These are phyloP conservation scores for Bettongia penicillata DNA, from an alignment of 2,113 vertebrate species.

Conservation along the genomic window DNA sequence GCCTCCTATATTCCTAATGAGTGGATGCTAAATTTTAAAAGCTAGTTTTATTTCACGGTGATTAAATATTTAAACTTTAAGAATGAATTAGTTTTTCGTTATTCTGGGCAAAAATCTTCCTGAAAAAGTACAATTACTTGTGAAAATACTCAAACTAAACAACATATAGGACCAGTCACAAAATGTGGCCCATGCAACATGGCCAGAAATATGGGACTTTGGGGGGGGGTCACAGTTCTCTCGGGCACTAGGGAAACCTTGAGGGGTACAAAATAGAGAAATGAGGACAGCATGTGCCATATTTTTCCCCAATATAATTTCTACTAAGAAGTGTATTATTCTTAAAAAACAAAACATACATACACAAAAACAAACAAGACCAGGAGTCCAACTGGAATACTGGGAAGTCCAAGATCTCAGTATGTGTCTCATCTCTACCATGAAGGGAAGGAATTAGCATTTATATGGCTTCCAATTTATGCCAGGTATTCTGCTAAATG, in stretches of 20 bases:
- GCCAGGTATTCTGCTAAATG: background rate
- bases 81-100: background rate
- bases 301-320: background rate
- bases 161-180: background rate
- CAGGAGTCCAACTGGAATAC: background rate
- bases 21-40: background rate
- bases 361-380: background rate
- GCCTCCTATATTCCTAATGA: background rate
- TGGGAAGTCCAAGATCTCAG: background rate
- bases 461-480: background rate
- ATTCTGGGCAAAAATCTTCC: background rate
- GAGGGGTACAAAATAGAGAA: background rate
- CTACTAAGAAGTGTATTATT: background rate
- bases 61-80: conserved; percentile 2
- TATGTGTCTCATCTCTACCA: background rate
- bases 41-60: background rate
- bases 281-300: background rate
- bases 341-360: background rate
- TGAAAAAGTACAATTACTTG: background rate
- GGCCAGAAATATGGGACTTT: background rate
- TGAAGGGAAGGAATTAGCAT: background rate
- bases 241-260: background rate
- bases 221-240: background rate
- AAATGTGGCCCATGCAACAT: background rate
- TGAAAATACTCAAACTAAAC: background rate